Evolutionary conservation across 2,888 invertebrate genomes (phyloP).

Genomic region (Caradrina clavipalpis): DNA sequence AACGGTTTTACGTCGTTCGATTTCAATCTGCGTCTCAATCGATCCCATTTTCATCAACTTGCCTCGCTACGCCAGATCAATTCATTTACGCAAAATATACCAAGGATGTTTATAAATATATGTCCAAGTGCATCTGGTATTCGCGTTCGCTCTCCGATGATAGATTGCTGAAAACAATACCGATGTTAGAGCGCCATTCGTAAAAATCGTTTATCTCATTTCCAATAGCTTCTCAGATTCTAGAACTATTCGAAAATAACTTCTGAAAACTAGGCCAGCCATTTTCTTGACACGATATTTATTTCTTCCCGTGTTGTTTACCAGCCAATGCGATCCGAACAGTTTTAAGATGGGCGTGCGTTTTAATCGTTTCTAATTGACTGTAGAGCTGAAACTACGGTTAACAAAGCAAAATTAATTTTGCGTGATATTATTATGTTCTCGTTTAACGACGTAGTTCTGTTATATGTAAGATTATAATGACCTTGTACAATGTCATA

Average conservation of each 20-base stretch:
- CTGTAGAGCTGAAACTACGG: slow-evolving; percentile 16
- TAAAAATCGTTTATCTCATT: slow-evolving; percentile 29
- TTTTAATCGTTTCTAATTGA: slow-evolving; percentile 35
- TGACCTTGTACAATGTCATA: slow-evolving; percentile 85
- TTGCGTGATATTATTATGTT: slow-evolving; percentile 45
- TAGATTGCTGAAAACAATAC: slow-evolving; percentile 50
- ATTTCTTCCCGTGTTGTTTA: slow-evolving; percentile 26
- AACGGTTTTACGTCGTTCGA: slow-evolving; percentile 31
- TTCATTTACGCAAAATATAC: slow-evolving; percentile 65
- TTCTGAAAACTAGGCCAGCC: slow-evolving; percentile 44
- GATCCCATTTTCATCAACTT: slow-evolving; percentile 37
- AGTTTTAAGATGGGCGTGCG: slow-evolving; percentile 20
- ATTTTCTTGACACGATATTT: slow-evolving; percentile 33
- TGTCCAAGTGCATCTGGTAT: slow-evolving; percentile 60
- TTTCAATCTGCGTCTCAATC: slow-evolving; percentile 22
- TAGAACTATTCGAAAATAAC: slow-evolving; percentile 55
- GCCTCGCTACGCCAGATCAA: slow-evolving; percentile 43
- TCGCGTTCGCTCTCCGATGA: slow-evolving; percentile 30
- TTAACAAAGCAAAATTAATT: slow-evolving; percentile 43
- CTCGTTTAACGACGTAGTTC: slow-evolving; percentile 51
- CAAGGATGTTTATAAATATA: slow-evolving; percentile 73
- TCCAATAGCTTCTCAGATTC: slow-evolving; percentile 36
- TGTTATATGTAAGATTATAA: slow-evolving; percentile 64
- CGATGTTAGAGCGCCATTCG: slow-evolving; percentile 20
- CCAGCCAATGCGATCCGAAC: not conserved